A percentile compares a stretch with the other conserved stretches of the same genome.
Conservation (phyloP, 2,888 invertebrate genomes). For the Melanostoma mellinum region DNA sequence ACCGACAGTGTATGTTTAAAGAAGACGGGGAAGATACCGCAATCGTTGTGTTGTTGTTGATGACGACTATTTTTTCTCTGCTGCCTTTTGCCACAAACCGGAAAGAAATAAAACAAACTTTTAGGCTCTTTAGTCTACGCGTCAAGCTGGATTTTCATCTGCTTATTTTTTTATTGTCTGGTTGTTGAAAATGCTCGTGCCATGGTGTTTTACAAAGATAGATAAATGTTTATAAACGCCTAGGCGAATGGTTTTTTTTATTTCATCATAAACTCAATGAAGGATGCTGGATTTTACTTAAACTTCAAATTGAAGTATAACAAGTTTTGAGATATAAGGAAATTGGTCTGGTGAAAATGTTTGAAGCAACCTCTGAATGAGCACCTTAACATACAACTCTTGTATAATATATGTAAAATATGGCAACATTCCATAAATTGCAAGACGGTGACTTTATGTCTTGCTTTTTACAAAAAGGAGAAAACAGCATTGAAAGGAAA, state of each 20-base stretch:
- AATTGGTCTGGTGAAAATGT: no score
- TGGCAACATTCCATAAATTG: not conserved
- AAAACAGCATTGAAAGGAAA: slow-evolving; percentile 49
- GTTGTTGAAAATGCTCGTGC: slow-evolving; percentile 10
- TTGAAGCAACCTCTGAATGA: not conserved
- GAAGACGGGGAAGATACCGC: no score
- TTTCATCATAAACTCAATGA: slow-evolving; percentile 23
- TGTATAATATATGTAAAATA: not conserved
- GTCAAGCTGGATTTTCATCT: slow-evolving; percentile 30
- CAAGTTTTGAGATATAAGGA: no score
- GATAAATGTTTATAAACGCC: slow-evolving; percentile 12
- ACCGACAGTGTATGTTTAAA: not conserved
- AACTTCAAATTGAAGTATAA: no score
- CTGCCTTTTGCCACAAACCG: slow-evolving; percentile 38
- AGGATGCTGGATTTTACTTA: not conserved
- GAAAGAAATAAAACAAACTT: slow-evolving; percentile 57
- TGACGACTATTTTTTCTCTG: slow-evolving; percentile 30
- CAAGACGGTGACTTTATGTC: slow-evolving; percentile 8
- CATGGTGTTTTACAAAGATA: slow-evolving; percentile 15
- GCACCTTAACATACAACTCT: not conserved
- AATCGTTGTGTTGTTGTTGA: slow-evolving; percentile 1
- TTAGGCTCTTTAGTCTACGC: slow-evolving; percentile 19
- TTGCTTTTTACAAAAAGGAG: slow-evolving; percentile 1
- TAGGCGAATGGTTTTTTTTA: slow-evolving; percentile 24
- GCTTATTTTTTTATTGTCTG: slow-evolving; percentile 5